These are phyloP conservation scores for Microhierax caerulescens DNA, from an alignment of 2,797 vertebrate species.

Conservation along the genomic window DNA sequence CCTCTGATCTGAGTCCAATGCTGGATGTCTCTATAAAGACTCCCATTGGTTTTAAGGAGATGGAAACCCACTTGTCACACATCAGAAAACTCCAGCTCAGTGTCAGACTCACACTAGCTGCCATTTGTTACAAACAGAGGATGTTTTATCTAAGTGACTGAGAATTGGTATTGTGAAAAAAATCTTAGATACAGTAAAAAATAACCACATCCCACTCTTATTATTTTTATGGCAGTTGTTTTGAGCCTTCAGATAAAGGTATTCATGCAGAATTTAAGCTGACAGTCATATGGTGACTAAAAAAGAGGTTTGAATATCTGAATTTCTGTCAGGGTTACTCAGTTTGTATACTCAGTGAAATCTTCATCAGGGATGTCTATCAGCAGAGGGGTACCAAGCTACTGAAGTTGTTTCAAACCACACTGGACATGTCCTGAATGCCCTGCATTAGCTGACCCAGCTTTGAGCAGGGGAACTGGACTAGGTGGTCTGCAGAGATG, in stretches of 20 bases:
- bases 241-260: not conserved
- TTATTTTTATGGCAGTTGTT: not conserved
- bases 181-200: not conserved
- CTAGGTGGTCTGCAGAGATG: not conserved
- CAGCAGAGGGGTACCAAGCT: not conserved
- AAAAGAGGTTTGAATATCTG: not conserved
- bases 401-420: not conserved
- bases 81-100: not conserved
- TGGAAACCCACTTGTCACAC: not conserved
- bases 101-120: not conserved
- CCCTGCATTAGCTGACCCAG: not conserved
- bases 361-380: not conserved
- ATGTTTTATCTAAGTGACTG: not conserved
- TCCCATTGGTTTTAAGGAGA: not conserved
- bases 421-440: accelerated
- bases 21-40: not conserved
- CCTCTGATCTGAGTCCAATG: not conserved
- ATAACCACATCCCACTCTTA: not conserved
- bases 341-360: not conserved
- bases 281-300: not conserved
- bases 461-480: not conserved
- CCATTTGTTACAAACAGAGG: not conserved
- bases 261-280: not conserved
- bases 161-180: not conserved
- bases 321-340: not conserved